Percentiles rank a stretch among this genome's conserved stretches.
Evolutionary conservation across 2,113 vertebrate genomes (phyloP).

Genomic region (Fregetta grallaria): DNA sequence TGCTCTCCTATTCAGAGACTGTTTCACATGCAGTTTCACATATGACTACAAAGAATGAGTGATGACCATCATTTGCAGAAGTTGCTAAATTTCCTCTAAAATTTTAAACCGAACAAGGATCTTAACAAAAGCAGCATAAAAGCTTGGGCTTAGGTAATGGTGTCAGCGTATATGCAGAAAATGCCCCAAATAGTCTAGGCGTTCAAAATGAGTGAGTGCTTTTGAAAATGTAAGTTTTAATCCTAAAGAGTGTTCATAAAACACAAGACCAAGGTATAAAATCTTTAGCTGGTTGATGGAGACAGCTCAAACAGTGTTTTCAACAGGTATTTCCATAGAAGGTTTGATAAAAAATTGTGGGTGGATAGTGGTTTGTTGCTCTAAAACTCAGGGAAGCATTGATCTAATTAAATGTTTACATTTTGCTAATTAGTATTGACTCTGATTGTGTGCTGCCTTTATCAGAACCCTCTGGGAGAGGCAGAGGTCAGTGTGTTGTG

Average conservation of each 20-base stretch:
- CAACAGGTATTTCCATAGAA: neutral
- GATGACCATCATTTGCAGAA: neutral
- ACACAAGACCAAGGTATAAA: neutral
- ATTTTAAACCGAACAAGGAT: neutral
- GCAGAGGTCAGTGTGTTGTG: constrained; percentile 23
- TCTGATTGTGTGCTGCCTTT: neutral
- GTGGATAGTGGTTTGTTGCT: neutral
- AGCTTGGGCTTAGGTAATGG: neutral
- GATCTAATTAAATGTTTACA: constrained; percentile 51
- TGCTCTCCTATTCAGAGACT: neutral
- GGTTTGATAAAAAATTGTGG: neutral
- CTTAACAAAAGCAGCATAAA: neutral
- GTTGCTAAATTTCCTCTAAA: neutral
- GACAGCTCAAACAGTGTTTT: neutral
- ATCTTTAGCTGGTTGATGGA: neutral
- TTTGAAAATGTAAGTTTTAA: neutral
- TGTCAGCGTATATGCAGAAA: neutral
- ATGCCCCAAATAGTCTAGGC: neutral
- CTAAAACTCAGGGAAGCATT: neutral
- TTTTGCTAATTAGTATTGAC: constrained; percentile 53
- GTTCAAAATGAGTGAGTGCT: neutral
- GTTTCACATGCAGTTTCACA: neutral
- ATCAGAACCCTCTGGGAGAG: neutral
- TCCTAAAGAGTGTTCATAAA: neutral
- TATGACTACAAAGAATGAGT: neutral